These are phyloP conservation scores for Atlantisia rogersi DNA, from an alignment of 2,113 vertebrate genomes.

Conservation along the genomic window DNA sequence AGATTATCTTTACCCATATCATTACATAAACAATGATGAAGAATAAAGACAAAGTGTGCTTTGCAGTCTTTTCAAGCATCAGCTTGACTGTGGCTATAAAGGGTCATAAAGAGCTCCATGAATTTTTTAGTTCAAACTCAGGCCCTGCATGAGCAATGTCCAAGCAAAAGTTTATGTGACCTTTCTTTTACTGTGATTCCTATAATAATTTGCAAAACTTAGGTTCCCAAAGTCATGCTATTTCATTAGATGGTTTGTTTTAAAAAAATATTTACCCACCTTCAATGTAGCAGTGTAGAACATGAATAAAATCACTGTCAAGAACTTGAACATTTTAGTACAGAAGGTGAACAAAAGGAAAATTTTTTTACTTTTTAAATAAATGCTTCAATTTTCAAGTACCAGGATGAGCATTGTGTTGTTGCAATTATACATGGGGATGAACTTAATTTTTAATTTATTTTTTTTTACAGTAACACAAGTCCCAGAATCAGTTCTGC, in stretches of 20 bases:
- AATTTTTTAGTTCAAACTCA: neutral
- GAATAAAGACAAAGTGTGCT: neutral
- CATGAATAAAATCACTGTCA: neutral
- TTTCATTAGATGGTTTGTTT: neutral
- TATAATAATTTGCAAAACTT: neutral
- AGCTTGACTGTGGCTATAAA: neutral
- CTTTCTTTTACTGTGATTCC: neutral
- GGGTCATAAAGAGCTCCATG: neutral
- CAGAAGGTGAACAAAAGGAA: neutral
- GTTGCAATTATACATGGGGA: neutral
- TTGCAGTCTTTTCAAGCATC: neutral
- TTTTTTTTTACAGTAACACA: neutral
- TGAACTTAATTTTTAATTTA: neutral
- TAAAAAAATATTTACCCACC: neutral
- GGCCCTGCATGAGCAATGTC: neutral
- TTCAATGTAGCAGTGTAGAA: neutral
- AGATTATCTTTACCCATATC: neutral
- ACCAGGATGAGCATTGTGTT: neutral
- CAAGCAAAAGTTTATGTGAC: neutral
- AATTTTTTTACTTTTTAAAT: neutral
- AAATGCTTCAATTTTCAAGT: neutral
- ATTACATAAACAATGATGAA: neutral
- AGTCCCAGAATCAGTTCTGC: neutral
- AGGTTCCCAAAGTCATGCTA: neutral
- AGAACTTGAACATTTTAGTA: neutral